Evolutionary conservation across 2,888 invertebrate species (phyloP).

Genomic region (Nycteola revayana): DNA sequence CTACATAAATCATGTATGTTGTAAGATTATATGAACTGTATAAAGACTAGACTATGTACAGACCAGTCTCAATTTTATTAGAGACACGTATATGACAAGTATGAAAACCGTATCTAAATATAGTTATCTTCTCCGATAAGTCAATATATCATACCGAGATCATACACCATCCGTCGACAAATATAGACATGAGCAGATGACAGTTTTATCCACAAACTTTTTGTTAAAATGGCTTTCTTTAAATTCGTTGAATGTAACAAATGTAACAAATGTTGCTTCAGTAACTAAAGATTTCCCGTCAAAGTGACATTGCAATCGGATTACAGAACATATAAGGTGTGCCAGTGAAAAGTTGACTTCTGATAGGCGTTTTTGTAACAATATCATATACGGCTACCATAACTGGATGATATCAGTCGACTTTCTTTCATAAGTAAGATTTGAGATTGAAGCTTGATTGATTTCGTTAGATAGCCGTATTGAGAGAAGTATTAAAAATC

Average conservation of each 20-base stretch:
- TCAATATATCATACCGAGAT: no score
- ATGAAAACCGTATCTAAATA: no score
- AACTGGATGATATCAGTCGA: conserved; percentile 56
- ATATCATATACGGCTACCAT: conserved; percentile 65
- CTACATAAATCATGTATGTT: no score
- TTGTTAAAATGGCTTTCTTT: conserved; percentile 25
- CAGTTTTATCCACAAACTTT: conserved; percentile 8
- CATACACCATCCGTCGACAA: no score
- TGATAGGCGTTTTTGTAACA: conserved; percentile 62
- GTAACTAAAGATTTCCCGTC: conserved; percentile 53
- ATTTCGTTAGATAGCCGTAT: conserved; percentile 21
- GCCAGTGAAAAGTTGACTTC: conserved; percentile 62
- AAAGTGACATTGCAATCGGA: conserved; percentile 56
- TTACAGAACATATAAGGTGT: conserved; percentile 60
- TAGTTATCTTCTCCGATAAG: no score
- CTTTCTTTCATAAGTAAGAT: conserved; percentile 52
- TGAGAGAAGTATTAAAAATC: no score
- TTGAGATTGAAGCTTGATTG: conserved; percentile 27
- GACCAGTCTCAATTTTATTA: no score
- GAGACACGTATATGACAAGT: no score
- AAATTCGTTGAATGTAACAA: conserved; percentile 27
- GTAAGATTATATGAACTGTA: no score
- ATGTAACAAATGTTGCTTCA: conserved; percentile 28
- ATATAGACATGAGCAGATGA: no score
- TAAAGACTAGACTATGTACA: no score